A percentile compares a stretch with the other conserved stretches of the same genome.
Conservation (phyloP, 2,888 invertebrate genomes). For the Stomorhina lunata region DNA sequence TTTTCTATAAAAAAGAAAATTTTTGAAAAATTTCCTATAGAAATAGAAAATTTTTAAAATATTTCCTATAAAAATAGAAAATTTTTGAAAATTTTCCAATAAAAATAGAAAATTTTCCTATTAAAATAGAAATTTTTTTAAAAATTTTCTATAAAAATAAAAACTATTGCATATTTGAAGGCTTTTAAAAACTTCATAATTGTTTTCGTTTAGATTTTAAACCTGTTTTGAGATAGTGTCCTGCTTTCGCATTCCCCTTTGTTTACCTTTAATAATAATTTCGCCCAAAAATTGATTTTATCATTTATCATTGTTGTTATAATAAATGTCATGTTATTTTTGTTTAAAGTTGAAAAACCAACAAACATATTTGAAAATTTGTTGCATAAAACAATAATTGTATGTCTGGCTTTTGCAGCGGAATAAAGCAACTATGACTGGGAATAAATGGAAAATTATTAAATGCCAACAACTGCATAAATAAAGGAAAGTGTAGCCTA, state of each 20-base stretch:
- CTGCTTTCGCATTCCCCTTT: not conserved
- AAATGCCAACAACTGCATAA: constrained; percentile 47
- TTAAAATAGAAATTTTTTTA: no score
- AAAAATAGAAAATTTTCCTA: no score
- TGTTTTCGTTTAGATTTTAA: not conserved
- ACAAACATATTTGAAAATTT: constrained; percentile 55
- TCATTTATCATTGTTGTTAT: constrained; percentile 42
- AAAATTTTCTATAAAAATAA: no score
- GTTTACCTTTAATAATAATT: not conserved
- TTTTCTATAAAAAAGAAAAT: no score
- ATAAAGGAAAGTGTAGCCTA: constrained; percentile 41
- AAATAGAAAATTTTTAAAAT: no score
- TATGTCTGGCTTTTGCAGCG: constrained; percentile 38
- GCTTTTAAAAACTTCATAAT: not conserved
- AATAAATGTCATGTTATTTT: constrained; percentile 44
- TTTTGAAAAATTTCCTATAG: no score
- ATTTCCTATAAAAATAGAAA: no score
- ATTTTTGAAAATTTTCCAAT: no score
- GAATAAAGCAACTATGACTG: not conserved
- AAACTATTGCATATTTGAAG: not conserved
- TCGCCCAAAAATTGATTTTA: constrained; percentile 24
- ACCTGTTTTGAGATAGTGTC: not conserved
- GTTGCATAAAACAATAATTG: constrained; percentile 44
- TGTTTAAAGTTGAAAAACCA: constrained; percentile 12
- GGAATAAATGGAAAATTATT: constrained; percentile 29